These are phyloP conservation scores for Rhingia rostrata DNA, from an alignment of 2,888 invertebrate genomes.

Conservation along the genomic window DNA sequence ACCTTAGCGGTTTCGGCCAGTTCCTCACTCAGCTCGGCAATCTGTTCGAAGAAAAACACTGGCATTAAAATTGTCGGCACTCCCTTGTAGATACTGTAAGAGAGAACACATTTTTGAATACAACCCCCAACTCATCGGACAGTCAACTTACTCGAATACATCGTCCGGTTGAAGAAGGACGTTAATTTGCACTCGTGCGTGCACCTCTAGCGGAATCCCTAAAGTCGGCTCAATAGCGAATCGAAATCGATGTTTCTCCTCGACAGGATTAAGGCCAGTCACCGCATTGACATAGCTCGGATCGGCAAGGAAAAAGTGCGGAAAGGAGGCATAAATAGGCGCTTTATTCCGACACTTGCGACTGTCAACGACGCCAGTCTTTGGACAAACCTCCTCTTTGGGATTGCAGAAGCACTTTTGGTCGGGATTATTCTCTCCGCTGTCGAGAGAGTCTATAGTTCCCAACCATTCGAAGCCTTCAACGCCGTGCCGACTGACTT, in stretches of 20 bases:
- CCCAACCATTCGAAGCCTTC: conserved; percentile 83
- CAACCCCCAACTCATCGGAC: neutral
- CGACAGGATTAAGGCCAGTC: conserved; percentile 87
- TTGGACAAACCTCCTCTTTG: conserved; percentile 83
- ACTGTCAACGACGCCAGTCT: conserved; percentile 88
- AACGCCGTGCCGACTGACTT: conserved; percentile 76
- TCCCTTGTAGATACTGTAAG: conserved; percentile 85
- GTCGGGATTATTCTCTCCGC: conserved; percentile 85
- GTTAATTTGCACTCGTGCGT: conserved; percentile 91
- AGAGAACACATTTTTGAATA: conserved; percentile 25
- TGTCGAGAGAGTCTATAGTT: conserved; percentile 88
- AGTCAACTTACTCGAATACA: conserved; percentile 84
- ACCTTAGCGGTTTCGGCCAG: conserved; percentile 84
- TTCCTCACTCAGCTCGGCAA: conserved; percentile 85
- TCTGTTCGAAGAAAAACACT: conserved; percentile 90
- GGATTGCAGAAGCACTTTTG: conserved; percentile 88
- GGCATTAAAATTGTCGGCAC: conserved; percentile 86
- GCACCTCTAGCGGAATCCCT: conserved; percentile 90
- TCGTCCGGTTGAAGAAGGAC: conserved; percentile 84
- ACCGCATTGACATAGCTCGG: conserved; percentile 86
- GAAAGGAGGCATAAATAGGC: conserved; percentile 92
- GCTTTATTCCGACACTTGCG: conserved; percentile 90
- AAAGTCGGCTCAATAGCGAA: conserved; percentile 89
- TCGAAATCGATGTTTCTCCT: conserved; percentile 86
- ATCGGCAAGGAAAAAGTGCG: conserved; percentile 91